phyloP scores from a whole-genome alignment of 2,888 invertebrate species.

The Rotaria magnacalcarata region DNA sequence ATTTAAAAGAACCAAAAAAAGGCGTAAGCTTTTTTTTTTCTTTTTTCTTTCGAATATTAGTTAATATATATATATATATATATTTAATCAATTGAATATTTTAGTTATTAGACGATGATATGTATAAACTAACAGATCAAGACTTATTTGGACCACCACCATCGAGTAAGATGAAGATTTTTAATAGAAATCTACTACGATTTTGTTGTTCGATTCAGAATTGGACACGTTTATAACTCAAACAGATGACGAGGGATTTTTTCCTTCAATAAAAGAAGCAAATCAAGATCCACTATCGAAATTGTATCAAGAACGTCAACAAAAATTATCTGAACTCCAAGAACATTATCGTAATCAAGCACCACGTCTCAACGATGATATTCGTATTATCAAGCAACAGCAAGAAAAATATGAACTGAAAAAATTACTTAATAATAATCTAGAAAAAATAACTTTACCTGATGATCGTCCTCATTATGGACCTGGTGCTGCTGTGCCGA shows the following conservation, averaged over 20 bases:
- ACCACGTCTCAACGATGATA: not conserved
- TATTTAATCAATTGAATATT: not conserved
- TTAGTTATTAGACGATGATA: constrained; percentile 14
- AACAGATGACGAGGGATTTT: not conserved
- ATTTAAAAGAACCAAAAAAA: constrained; percentile 7
- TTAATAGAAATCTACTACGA: not conserved
- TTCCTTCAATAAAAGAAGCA: constrained; percentile 6
- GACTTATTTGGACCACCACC: not conserved
- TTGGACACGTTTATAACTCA: not conserved
- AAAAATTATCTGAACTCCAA: not conserved
- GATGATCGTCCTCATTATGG: constrained; percentile 10
- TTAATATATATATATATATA: too few relatives aligned
- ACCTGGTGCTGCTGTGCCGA: not conserved
- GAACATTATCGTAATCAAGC: not conserved
- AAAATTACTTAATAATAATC: not conserved
- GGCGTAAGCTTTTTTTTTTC: not conserved
- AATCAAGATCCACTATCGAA: not conserved
- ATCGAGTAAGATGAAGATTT: not conserved
- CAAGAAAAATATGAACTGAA: not conserved
- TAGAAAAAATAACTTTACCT: not conserved
- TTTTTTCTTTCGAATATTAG: too few relatives aligned
- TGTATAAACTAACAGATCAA: not conserved
- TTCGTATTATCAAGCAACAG: not conserved
- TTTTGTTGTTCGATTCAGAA: not conserved
- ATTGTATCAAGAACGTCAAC: not conserved